These are phyloP conservation scores for Gobionotothen gibberifrons DNA, from an alignment of 2,797 vertebrate species.

Conservation along the genomic window DNA sequence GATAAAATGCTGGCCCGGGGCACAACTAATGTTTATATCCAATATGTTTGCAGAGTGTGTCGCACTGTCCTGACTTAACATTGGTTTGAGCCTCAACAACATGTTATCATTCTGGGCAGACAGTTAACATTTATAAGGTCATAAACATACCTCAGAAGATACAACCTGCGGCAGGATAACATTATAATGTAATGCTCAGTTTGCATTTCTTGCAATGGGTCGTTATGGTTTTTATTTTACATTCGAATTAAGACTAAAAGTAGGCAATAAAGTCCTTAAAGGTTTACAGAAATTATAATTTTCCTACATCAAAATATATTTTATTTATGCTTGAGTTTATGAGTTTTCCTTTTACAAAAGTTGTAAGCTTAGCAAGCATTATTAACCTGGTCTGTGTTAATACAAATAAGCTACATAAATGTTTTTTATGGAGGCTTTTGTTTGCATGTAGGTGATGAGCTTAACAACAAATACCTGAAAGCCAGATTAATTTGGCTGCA, in stretches of 20 bases:
- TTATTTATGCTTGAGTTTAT: not conserved
- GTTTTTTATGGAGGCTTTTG: constrained; percentile 20
- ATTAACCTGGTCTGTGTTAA: not conserved
- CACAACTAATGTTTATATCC: not conserved
- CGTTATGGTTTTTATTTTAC: not conserved
- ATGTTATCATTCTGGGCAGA: not conserved
- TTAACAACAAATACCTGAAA: constrained; percentile 39
- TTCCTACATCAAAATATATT: not conserved
- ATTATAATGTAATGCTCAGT: too few species aligned
- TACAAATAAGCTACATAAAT: not conserved
- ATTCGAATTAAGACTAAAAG: not conserved
- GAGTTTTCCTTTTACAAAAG: not conserved
- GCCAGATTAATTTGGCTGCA: constrained; percentile 47
- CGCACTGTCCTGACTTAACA: not conserved
- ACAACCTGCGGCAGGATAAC: not conserved
- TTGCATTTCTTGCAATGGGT: not conserved
- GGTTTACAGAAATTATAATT: not conserved
- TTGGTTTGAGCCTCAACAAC: not conserved
- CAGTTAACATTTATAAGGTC: not conserved
- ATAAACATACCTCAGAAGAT: not conserved
- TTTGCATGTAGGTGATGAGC: constrained; percentile 43
- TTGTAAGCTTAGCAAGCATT: not conserved
- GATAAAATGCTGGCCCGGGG: not conserved
- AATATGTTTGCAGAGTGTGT: not conserved
- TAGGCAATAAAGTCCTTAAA: not conserved